Evolutionary conservation across 1,140 invertebrate species (phyloP).

Genomic region (Neoseiulus cucumeris): DNA sequence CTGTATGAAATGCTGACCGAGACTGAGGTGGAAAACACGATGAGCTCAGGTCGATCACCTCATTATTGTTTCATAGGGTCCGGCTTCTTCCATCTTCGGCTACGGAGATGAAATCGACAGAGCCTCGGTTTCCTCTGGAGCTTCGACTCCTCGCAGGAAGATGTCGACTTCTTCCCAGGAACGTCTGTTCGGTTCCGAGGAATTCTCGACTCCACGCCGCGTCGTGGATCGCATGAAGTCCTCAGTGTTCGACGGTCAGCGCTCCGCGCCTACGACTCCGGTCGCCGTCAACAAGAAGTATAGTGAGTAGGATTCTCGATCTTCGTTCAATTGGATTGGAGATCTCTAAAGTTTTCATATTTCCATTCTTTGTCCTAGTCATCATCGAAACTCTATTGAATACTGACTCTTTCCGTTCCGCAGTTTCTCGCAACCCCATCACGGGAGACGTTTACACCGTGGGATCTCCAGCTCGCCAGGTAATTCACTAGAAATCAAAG

Average conservation of each 20-base stretch:
- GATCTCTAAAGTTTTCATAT: background rate
- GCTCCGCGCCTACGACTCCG: constrained; percentile 9
- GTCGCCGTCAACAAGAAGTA: constrained; percentile 10
- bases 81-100: background rate
- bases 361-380: background rate
- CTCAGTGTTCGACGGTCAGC: constrained; percentile 16
- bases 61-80: background rate
- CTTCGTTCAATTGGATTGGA: background rate
- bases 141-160: background rate
- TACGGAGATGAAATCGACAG: background rate
- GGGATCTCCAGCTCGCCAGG: background rate
- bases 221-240: constrained; percentile 18
- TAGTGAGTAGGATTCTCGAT: constrained; percentile 10
- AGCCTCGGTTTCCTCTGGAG: background rate
- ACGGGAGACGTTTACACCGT: constrained; percentile 14
- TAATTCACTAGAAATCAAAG: too few relatives aligned
- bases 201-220: constrained; percentile 14
- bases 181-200: constrained; percentile 15
- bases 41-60: too few relatives aligned
- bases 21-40: too few relatives aligned
- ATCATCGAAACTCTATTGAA: background rate
- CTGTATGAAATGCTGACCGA: too few relatives aligned
- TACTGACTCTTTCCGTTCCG: background rate
- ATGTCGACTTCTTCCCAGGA: constrained; percentile 11
- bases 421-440: constrained; percentile 15